Evolutionary conservation across 1,140 invertebrate genomes (phyloP), one percentile per base, ranked within the genome.

Genomic region (Drosophila ananassae): DNA sequence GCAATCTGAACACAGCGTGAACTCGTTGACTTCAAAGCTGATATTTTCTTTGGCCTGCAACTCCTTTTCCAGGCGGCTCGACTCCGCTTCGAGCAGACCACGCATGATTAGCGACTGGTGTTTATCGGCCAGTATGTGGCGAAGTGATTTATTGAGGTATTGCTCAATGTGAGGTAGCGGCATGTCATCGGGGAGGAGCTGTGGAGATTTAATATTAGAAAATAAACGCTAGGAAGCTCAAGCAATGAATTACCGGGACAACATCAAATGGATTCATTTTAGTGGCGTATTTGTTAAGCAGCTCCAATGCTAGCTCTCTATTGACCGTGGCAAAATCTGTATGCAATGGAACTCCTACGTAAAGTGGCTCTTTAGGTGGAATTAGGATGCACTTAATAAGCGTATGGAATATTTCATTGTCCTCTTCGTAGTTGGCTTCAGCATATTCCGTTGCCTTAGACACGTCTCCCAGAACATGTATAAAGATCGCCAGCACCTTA

Each of bases 401-500:
- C 6, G 92, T 93, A 4, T 95, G 93, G 55, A 95, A 96, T 7
- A 96, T 94, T 73, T 96, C 94, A 2, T 94, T 93, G 39, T 93
- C 93, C 90, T 91, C 93, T 48, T 92, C 76, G 62, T 94, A 94
- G 55, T 96, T 95, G 90, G 94, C 95, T 78, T 95, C 94, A 90
- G 98, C 98, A 93, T 99, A 99, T 57, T 95, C 92, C 80, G 96
- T 95, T 0, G 98, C 98, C 84, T 95, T 95, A 0, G 94, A 85
- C 17, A 96, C 94, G 92, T 99, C 96, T 47, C 97, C 95, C 95
- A 95, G 80, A 93, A 95, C 93, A 94, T 96, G 79, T 21, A 98
- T 94, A 91, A 99, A 99, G 89, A 99, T 98, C 0, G 95, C 95
- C 44, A 99, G 92, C 2, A 97, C 98, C 91, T 99, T 96, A 87